Conservation (phyloP, 2,113 vertebrate species). For the Oncorhynchus clarkii region DNA sequence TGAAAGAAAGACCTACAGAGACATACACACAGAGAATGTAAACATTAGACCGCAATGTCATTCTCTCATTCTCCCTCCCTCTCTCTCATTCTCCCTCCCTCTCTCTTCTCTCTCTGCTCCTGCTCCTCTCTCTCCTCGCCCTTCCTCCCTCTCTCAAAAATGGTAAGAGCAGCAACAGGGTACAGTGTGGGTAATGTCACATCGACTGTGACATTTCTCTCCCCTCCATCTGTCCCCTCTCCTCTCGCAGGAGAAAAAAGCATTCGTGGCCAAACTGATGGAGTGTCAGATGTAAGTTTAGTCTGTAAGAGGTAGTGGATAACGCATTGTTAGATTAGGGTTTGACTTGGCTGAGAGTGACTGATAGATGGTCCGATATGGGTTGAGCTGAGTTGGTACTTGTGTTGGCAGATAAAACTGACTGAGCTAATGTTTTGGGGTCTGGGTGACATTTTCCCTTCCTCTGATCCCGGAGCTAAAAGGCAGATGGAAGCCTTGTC, state of each 20-base stretch:
- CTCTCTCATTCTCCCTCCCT: neutral
- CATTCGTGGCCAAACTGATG: constrained; percentile 21
- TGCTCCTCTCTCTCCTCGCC: too few relatives aligned
- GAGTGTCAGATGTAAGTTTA: constrained; percentile 18
- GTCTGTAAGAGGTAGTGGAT: constrained; percentile 36
- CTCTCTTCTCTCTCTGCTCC: neutral
- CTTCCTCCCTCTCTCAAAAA: neutral
- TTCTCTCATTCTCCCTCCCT: neutral
- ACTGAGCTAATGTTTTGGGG: neutral
- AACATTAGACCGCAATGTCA: neutral
- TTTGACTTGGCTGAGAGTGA: constrained; percentile 10
- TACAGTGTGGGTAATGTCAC: constrained; percentile 34
- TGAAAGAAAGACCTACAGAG: neutral
- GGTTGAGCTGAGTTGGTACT: neutral
- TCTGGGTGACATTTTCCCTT: constrained; percentile 46
- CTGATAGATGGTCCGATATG: constrained; percentile 32
- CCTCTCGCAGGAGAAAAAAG: constrained; percentile 24
- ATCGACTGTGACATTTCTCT: constrained; percentile 32
- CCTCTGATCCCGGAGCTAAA: constrained; percentile 48
- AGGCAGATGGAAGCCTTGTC: constrained; percentile 26
- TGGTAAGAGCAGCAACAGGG: neutral
- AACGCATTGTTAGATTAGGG: constrained; percentile 41
- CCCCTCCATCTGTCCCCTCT: neutral
- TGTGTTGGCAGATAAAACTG: neutral
- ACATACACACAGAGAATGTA: neutral